Percentiles rank a stretch among this genome's conserved stretches.
Conservation (phyloP, 2,113 vertebrate species). For the Rhinolophus ferrumequinum region DNA sequence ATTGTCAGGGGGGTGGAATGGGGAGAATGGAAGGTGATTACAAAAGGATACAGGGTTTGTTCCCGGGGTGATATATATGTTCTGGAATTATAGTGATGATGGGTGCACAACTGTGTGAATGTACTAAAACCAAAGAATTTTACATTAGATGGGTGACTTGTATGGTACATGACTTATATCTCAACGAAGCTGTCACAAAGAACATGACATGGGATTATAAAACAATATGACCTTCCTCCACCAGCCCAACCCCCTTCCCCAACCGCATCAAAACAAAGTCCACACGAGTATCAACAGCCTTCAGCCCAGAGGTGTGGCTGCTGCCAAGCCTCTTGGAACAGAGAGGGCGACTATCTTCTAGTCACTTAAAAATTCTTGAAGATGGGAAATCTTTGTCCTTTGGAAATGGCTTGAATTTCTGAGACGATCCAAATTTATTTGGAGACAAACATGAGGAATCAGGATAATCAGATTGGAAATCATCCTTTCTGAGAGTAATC, state of each 20-base stretch:
- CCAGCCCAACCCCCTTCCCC: not conserved
- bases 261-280: not conserved
- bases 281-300: not conserved
- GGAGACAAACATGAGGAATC: not conserved
- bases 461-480: not conserved
- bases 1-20: not conserved
- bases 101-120: not conserved
- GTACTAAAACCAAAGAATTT: not conserved
- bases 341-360: not conserved
- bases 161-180: not conserved
- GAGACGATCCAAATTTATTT: not conserved
- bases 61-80: not conserved
- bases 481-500: not conserved
- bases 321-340: not conserved
- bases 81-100: constrained; percentile 23
- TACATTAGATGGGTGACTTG: not conserved
- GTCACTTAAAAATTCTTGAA: not conserved
- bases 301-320: not conserved
- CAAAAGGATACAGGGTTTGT: not conserved
- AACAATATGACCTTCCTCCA: not conserved
- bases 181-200: constrained; percentile 20
- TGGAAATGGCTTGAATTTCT: not conserved
- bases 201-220: not conserved
- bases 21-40: not conserved
- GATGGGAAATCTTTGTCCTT: not conserved